These are phyloP conservation scores for Lagodon rhomboides DNA, from an alignment of 2,797 vertebrate species.

Conservation along the genomic window DNA sequence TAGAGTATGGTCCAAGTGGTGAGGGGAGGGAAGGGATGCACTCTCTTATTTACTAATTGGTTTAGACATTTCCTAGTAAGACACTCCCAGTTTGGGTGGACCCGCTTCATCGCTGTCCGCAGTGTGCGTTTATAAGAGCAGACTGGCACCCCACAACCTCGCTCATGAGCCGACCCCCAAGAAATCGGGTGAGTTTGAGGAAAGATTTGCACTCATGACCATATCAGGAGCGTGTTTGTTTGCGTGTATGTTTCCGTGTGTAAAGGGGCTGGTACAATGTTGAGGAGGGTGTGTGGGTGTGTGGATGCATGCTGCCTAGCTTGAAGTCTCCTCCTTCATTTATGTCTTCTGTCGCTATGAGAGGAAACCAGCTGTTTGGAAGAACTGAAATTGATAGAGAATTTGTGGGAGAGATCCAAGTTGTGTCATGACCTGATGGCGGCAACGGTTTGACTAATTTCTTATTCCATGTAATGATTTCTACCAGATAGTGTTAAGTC, in stretches of 20 bases:
- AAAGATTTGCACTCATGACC: constrained; percentile 41
- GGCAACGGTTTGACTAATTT: constrained; percentile 4
- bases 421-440: background rate
- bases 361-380: constrained; percentile 38
- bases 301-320: constrained; percentile 78
- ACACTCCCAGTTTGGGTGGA: constrained; percentile 91
- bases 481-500: background rate
- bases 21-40: constrained; percentile 74
- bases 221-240: constrained; percentile 29
- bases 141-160: constrained; percentile 68
- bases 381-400: constrained; percentile 9
- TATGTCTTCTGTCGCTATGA: constrained; percentile 34
- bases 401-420: constrained; percentile 9
- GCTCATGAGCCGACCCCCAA: constrained; percentile 87
- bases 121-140: constrained; percentile 85
- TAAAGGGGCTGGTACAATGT: constrained; percentile 12
- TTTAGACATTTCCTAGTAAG: constrained; percentile 86
- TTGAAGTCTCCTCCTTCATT: constrained; percentile 54
- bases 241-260: constrained; percentile 26
- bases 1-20: constrained; percentile 64
- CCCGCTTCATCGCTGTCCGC: constrained; percentile 71
- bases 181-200: constrained; percentile 90
- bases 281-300: constrained; percentile 28
- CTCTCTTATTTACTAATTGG: constrained; percentile 87
- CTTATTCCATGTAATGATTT: background rate